Evolutionary conservation across 2,888 invertebrate species (phyloP), one percentile per base, ranked within the genome.

Genomic region (Pyrrhosoma nymphula): DNA sequence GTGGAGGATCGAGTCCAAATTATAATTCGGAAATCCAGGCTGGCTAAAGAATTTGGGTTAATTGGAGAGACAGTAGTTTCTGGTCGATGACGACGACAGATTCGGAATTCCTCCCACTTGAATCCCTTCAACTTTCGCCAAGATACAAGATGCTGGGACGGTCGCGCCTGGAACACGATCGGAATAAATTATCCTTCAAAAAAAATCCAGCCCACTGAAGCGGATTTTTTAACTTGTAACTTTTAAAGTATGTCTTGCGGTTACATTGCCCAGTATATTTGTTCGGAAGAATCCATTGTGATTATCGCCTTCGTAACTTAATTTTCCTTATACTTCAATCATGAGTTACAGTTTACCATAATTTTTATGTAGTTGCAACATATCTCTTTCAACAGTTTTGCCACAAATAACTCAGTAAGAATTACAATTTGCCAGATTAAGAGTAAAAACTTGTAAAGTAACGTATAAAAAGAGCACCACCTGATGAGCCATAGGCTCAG

Each of bases 11-110:
- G 14, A 82, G 69, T 82, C 82, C 82, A 35, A 30, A 82, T 82
- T 82, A 82, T 82, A 14, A 82, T 82, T 35, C 82, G 82, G 82
- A 82, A 82, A 82, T 82, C 82, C 82, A 82, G 82, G 14, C 82
- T 82, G 30, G 82, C 82, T 4, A 35, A 82, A 82, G 82, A 82
- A 82, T 82, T 82, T 82, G 82, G 82, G 82, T 82, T 82, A 82
- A 82, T 82, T 82, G 82, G 82, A 6, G 82, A 35, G 82, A 82
- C 82, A 82, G 82, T 26, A 82, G 30, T n/a, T 35, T 82, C 82
- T 69, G 12, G 16, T 35, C 82, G 82, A 82, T 82, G 82, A 82
- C 82, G 82, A 82, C 82, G 82, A 82, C 82, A 82, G 8, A 35
- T 82, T 69, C 26, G 69, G 69, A 69, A 69, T n/a, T 82, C 82